Base-by-base conservation (phyloP, 2,888 invertebrate genomes). In the Drosophila austrosaltans region DNA sequence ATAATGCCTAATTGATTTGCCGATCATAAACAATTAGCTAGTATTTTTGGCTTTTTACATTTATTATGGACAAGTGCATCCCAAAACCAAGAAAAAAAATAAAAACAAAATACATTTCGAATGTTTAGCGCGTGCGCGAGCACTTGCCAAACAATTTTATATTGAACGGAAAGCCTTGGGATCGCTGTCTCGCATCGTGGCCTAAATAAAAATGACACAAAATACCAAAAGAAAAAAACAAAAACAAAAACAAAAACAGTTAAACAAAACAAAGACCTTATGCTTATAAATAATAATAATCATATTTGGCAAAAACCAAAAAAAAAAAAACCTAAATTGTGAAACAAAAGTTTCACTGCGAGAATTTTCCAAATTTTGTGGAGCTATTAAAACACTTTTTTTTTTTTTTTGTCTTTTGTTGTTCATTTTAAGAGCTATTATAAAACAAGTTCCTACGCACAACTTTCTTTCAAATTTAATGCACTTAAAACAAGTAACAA, bases 1-100 rank as follows among this genome's bases (percentile, higher is more conserved):
- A 69, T 74, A 82, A 72, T 63, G 75, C 72, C 88, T 82, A 82
- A 82, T 87, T 82, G 88, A 79, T 76, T 82, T 79, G 69, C 70
- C 64, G 63, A 48, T 61, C 84, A 86, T 72, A 72, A 72, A 72
- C 69, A 69, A 48, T 48, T 48, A 48, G 48, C 22, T 67, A 53
- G 53, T 36, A 30, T 28, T 8, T 2, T 30, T n/a, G 25, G 53
- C 65, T 67, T 25, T 44, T 66, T 30, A 66, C 63, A 59, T 64
- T 81, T 68, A 67, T 78, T 77, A 78, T 71, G 78, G 40, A 61
- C 65, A 60, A 64, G 63, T 81, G 81, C 81, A 85, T 72, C 70
- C 77, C 71, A 40, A 42, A 72, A 66, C 30, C 16, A 57, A 36
- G 42, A 76, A 42, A 42, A 44, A 42, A 42, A 42, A 16, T 16